phyloP scores from a whole-genome alignment of 2,113 vertebrate genomes.

The Peucedramus taeniatus region DNA sequence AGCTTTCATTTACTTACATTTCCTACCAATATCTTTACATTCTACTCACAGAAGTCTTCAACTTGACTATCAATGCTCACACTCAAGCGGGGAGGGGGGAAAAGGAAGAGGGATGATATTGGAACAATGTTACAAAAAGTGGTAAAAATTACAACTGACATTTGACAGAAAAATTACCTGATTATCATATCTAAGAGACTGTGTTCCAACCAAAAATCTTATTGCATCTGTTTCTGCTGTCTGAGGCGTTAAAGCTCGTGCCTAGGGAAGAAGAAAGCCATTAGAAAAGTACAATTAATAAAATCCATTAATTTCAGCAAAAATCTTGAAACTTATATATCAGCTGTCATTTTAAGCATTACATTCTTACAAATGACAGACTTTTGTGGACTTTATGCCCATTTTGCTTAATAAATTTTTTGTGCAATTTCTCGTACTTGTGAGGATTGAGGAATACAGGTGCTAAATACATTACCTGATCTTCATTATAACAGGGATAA shows the following conservation, averaged over 20 bases:
- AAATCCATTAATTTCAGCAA: background rate
- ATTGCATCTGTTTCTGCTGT: constrained; percentile 96
- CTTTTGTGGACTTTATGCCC: background rate
- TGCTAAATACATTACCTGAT: background rate
- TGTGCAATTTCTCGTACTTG: background rate
- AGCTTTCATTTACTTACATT: background rate
- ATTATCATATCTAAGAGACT: constrained; percentile 97
- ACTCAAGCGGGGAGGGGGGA: rapidly evolving
- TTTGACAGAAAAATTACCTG: constrained; percentile 81
- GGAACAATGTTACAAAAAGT: background rate
- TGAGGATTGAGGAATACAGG: background rate
- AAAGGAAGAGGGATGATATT: background rate
- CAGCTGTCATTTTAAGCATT: background rate
- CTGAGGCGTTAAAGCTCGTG: constrained; percentile 92
- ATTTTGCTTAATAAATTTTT: background rate
- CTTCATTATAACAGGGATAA: background rate
- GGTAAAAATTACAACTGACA: background rate
- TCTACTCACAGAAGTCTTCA: background rate
- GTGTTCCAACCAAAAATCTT: constrained; percentile 95
- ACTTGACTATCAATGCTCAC: background rate
- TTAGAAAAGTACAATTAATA: background rate
- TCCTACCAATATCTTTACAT: background rate
- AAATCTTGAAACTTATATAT: background rate
- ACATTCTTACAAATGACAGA: background rate
- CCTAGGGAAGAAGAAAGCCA: constrained; percentile 70